These are phyloP conservation scores for Acropternis orthonyx DNA, from an alignment of 2,797 vertebrate genomes.

Conservation along the genomic window DNA sequence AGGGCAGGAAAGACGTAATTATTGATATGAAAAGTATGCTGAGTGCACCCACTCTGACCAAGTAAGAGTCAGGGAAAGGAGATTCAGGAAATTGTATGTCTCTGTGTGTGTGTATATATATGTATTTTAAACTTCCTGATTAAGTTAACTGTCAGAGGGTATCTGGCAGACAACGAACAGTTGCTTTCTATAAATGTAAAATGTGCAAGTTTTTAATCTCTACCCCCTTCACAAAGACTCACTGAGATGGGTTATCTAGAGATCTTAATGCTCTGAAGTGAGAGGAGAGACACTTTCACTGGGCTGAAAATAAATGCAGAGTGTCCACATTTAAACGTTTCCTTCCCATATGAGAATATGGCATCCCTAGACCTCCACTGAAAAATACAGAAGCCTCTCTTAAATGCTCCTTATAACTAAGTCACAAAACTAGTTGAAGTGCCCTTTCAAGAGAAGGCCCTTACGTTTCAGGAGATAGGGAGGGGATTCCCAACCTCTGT, in stretches of 20 bases:
- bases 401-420: not conserved
- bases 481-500: not conserved
- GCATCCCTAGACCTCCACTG: not conserved
- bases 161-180: not conserved
- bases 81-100: not conserved
- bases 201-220: not conserved
- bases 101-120: fast-evolving
- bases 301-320: not conserved
- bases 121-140: not conserved
- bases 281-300: not conserved
- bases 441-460: not conserved
- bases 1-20: not conserved
- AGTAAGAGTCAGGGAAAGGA: not conserved
- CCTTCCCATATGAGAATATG: not conserved
- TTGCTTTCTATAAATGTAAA: not conserved
- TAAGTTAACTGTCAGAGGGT: not conserved
- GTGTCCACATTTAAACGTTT: not conserved
- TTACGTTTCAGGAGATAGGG: not conserved
- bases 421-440: not conserved
- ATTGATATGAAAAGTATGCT: not conserved
- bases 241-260: not conserved
- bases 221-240: not conserved
- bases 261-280: not conserved
- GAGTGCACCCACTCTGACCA: not conserved
- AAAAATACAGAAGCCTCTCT: not conserved